Conservation (phyloP, 2,113 vertebrate genomes). For the Pungitius pungitius region DNA sequence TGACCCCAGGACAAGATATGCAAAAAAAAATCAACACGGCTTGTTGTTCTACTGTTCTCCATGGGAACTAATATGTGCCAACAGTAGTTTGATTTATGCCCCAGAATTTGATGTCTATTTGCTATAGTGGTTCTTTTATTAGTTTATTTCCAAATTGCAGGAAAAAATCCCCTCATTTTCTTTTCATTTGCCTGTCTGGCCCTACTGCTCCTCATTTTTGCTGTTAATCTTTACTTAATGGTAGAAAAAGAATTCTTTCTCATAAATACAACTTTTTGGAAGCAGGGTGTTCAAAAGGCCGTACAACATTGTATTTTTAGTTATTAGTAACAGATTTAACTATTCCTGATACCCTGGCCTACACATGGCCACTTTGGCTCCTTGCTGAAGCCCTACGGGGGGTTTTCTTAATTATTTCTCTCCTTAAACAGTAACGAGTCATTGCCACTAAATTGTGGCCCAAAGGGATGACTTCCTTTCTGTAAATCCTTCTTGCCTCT, state of each 20-base stretch:
- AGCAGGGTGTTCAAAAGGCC: neutral
- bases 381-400: neutral
- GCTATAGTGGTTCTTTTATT: neutral
- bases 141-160: neutral
- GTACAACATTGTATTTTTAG: neutral
- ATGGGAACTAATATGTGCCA: too few species aligned
- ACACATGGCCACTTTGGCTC: neutral
- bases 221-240: neutral
- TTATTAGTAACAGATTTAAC: neutral
- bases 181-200: neutral
- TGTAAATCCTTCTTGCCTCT: conserved; percentile 42
- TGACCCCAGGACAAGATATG: too few species aligned
- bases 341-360: neutral
- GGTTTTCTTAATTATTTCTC: neutral
- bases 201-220: neutral
- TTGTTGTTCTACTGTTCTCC: too few species aligned
- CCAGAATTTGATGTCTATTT: neutral
- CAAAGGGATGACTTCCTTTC: conserved; percentile 61
- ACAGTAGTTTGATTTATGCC: neutral
- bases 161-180: neutral
- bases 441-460: conserved; percentile 10
- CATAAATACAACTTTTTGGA: neutral
- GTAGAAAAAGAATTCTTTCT: neutral
- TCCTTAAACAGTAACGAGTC: conserved; percentile 26
- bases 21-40: too few species aligned